Base-by-base conservation (phyloP, 2,113 vertebrate genomes). In the Chionodraco myersi region DNA sequence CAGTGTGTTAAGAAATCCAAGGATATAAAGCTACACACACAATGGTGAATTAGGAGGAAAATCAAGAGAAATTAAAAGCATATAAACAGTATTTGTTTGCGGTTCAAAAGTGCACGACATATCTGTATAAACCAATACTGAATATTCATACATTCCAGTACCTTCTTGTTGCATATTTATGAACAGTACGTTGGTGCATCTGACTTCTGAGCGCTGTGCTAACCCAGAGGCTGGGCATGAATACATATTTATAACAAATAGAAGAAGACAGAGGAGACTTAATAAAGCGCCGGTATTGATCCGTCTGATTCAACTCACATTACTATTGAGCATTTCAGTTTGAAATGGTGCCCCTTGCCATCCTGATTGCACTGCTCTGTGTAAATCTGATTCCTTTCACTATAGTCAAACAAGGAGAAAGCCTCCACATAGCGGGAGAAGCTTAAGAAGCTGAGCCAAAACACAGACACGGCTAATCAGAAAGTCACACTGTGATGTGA, bases 221-320 rank as follows among this genome's bases (percentile, higher is more conserved):
- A 61, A 48, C 64, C 49, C n/a, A 8, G 11, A 49, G 69, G 58
- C 52, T 13, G 5, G 56, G 36, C 13, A 10, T n/a, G 10, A 61
- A 86, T 89, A 77, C 73, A 88, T 85, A 90, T 91, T 85, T 68
- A 88, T 74, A 69, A 65, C 83, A 62, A 69, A 77, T 15, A 44
- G 36, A 49, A 70, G 14, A 64, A 80, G 62, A 62, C 66, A 61
- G 61, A 86, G 44, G 30, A 73, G 74, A 51, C 62, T 77, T 65
- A 52, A 72, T 56, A 18, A 80, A 86, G 54, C 4, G 73, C 26
- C 44, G 0, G 26, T 82, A 84, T 89, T 77, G 87, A 87, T 74
- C 79, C 45, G 59, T 61, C 68, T 23, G 54, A 72, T 76, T 79
- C 65, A 21, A 21, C 80, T 82, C 54, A 14, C 65, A 83, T 72